Evolutionary conservation across 2,113 vertebrate genomes (phyloP).

Genomic region (Oxyruncus cristatus): DNA sequence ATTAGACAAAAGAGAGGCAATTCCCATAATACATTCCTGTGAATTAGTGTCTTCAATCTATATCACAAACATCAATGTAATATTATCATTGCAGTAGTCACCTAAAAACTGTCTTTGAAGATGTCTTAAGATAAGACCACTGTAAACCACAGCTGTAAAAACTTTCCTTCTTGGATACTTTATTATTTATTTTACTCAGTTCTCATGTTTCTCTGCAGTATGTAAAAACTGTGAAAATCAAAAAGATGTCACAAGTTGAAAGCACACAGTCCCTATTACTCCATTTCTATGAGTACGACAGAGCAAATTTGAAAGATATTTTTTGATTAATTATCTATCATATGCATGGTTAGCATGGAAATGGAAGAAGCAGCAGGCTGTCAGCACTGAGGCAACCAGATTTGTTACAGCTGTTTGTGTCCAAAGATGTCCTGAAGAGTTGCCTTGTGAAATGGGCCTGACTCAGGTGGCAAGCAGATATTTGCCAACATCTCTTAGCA

Average conservation of each 20-base stretch:
- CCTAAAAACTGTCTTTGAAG: background rate
- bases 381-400: background rate
- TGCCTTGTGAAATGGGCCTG: background rate
- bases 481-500: background rate
- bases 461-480: background rate
- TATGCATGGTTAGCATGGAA: background rate
- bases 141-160: background rate
- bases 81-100: background rate
- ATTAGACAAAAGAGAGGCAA: background rate
- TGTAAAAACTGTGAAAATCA: background rate
- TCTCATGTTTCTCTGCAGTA: background rate
- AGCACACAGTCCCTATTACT: background rate
- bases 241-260: background rate
- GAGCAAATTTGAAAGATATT: background rate
- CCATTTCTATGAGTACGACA: background rate
- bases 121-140: background rate
- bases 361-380: background rate
- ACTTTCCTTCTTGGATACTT: background rate
- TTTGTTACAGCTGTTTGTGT: background rate
- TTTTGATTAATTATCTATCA: background rate
- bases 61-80: background rate
- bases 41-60: background rate
- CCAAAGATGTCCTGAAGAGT: background rate
- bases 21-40: background rate
- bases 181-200: background rate